These are phyloP conservation scores for Stenopsyche tienmushanensis DNA, from an alignment of 1,140 invertebrate genomes.

Conservation along the genomic window DNA sequence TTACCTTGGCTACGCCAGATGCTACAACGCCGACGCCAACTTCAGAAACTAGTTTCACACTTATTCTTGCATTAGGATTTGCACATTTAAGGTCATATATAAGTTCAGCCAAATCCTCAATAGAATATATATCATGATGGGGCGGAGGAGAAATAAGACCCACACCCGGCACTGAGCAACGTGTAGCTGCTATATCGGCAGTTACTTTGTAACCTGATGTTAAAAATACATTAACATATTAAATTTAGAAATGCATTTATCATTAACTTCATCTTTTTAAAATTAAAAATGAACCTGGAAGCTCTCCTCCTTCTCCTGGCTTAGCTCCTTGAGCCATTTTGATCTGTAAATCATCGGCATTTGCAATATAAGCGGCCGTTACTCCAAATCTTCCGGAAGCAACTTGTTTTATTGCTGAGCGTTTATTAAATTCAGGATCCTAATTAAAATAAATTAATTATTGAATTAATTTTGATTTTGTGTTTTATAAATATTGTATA, in stretches of 20 bases:
- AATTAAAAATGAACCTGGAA: slow-evolving; percentile 70
- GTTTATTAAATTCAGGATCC: slow-evolving; percentile 75
- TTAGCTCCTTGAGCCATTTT: slow-evolving; percentile 99
- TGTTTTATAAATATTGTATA: slow-evolving; percentile 17
- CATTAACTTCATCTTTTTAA: slow-evolving; percentile 2
- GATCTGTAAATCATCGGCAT: slow-evolving; percentile 95
- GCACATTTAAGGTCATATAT: slow-evolving; percentile 99
- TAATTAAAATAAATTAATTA: slow-evolving; percentile 47
- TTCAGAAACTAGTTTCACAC: slow-evolving; percentile 97
- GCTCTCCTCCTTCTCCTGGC: slow-evolving; percentile 92
- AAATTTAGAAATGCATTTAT: neutral
- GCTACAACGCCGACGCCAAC: slow-evolving; percentile 98
- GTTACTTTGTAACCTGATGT: slow-evolving; percentile 72
- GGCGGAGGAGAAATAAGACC: slow-evolving; percentile 98
- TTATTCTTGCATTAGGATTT: slow-evolving; percentile 93
- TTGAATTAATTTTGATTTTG: neutral
- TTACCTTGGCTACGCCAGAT: slow-evolving; percentile 94
- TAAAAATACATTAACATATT: slow-evolving; percentile 22
- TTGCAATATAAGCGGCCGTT: slow-evolving; percentile 93
- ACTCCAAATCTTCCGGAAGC: slow-evolving; percentile 98
- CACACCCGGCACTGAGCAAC: slow-evolving; percentile 96
- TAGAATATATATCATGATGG: slow-evolving; percentile 99
- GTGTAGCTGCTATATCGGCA: slow-evolving; percentile 90
- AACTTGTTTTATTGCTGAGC: slow-evolving; percentile 88
- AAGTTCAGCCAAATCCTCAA: slow-evolving; percentile 97